Conservation (phyloP, 2,113 vertebrate genomes). For the Trematomus loennbergii region DNA sequence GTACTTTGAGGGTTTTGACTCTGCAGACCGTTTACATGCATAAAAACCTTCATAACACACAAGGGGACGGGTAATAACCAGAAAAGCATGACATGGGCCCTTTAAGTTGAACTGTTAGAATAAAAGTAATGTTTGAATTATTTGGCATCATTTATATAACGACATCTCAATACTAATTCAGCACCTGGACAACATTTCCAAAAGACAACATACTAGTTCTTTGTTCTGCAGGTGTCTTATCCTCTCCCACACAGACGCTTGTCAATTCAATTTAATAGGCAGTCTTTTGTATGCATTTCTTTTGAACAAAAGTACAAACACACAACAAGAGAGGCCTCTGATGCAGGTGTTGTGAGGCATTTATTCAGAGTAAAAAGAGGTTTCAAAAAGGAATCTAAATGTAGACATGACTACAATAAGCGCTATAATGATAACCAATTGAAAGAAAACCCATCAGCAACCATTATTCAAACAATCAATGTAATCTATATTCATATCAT, state of each 20-base stretch:
- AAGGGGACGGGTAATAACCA: too few species aligned
- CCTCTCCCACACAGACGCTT: constrained; percentile 1
- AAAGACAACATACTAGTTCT: not conserved
- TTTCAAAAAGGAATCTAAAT: not conserved
- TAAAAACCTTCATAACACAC: too few species aligned
- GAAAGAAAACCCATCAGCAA: not conserved
- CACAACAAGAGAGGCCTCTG: not conserved
- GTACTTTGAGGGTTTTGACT: too few species aligned
- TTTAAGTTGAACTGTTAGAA: too few species aligned
- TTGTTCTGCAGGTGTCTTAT: constrained; percentile 50
- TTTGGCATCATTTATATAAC: too few species aligned
- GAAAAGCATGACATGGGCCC: too few species aligned
- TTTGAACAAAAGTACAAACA: constrained; percentile 12
- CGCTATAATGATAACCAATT: not conserved
- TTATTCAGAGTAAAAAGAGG: not conserved
- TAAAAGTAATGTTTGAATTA: too few species aligned
- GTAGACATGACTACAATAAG: not conserved
- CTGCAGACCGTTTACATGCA: too few species aligned
- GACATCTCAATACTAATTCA: too few species aligned
- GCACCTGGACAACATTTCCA: too few species aligned
- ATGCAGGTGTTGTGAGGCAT: constrained; percentile 17
- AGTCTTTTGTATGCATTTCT: constrained; percentile 4
- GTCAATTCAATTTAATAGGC: not conserved
- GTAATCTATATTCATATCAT: too few species aligned
- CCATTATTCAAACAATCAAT: not conserved